A percentile compares a stretch with the other conserved stretches of the same genome.
Conservation (phyloP, 2,797 vertebrate species). For the Ispidina picta region DNA sequence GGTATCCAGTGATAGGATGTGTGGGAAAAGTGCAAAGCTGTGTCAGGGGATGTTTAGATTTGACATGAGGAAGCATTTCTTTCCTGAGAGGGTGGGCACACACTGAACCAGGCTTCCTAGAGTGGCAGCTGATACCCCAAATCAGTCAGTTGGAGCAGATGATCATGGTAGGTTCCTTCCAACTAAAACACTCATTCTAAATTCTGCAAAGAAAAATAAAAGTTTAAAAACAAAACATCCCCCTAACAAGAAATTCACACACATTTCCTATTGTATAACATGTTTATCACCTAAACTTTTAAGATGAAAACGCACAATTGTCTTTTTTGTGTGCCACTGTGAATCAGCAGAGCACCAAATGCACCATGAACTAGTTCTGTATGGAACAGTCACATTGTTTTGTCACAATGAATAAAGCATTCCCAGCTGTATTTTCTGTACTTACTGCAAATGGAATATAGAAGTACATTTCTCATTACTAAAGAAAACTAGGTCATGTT, state of each 20-base stretch:
- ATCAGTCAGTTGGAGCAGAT: not conserved
- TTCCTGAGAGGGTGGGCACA: not conserved
- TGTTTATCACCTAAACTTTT: not conserved
- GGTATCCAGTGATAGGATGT: not conserved
- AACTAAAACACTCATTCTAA: not conserved
- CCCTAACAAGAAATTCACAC: not conserved
- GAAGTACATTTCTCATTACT: not conserved
- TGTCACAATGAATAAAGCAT: conserved; percentile 2
- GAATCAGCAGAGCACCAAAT: not conserved
- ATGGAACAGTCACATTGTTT: not conserved
- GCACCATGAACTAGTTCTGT: not conserved
- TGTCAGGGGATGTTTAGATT: not conserved
- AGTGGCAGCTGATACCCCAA: not conserved
- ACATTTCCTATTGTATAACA: not conserved
- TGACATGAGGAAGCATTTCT: not conserved
- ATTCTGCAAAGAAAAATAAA: not conserved
- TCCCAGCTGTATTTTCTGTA: not conserved
- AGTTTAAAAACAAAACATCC: not conserved
- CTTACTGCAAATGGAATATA: not conserved
- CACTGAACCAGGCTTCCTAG: not conserved
- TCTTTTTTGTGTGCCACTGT: not conserved
- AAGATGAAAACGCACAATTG: not conserved
- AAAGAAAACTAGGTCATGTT: not conserved
- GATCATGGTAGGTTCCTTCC: not conserved
- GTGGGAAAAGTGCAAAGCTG: not conserved